These are phyloP conservation scores for Selene dorsalis DNA, from an alignment of 2,797 vertebrate species.

Conservation along the genomic window DNA sequence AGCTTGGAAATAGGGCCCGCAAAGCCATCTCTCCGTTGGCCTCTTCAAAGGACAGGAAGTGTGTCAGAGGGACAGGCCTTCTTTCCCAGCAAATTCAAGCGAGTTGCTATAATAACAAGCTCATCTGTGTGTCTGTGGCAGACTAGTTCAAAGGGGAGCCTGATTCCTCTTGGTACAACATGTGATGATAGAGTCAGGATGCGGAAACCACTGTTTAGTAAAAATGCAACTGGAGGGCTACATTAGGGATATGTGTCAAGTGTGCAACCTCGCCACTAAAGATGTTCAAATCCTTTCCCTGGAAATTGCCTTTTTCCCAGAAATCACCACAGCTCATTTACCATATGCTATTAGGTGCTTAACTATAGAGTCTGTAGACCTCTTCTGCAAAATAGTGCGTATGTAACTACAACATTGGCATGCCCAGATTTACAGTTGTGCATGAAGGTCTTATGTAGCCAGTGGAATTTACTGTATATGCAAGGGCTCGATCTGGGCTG, in stretches of 20 bases:
- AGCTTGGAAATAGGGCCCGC: constrained; percentile 80
- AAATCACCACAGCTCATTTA: too few relatives aligned
- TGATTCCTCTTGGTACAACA: constrained; percentile 79
- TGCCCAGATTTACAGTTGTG: constrained; percentile 8
- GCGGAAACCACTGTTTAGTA: constrained; percentile 78
- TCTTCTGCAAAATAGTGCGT: constrained; percentile 11
- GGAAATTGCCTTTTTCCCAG: constrained; percentile 43
- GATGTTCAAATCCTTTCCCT: constrained; percentile 31
- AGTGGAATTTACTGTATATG: neutral
- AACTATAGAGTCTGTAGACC: constrained; percentile 22
- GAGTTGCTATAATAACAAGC: constrained; percentile 84
- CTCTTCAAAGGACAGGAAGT: constrained; percentile 90
- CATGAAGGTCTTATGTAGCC: neutral
- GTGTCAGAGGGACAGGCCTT: constrained; percentile 85
- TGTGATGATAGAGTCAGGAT: constrained; percentile 81
- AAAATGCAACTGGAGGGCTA: constrained; percentile 60
- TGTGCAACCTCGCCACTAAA: constrained; percentile 43
- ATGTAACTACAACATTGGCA: neutral
- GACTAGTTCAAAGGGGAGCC: constrained; percentile 80
- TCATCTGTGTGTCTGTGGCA: constrained; percentile 84
- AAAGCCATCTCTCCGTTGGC: constrained; percentile 85
- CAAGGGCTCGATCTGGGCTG: neutral
- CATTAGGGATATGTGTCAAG: constrained; percentile 54
- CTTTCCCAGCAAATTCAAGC: constrained; percentile 81
- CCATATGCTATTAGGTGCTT: constrained; percentile 21